A percentile compares a stretch with the other conserved stretches of the same genome.
phyloP scores from a whole-genome alignment of 2,113 vertebrate species.

The Holacanthus passer region DNA sequence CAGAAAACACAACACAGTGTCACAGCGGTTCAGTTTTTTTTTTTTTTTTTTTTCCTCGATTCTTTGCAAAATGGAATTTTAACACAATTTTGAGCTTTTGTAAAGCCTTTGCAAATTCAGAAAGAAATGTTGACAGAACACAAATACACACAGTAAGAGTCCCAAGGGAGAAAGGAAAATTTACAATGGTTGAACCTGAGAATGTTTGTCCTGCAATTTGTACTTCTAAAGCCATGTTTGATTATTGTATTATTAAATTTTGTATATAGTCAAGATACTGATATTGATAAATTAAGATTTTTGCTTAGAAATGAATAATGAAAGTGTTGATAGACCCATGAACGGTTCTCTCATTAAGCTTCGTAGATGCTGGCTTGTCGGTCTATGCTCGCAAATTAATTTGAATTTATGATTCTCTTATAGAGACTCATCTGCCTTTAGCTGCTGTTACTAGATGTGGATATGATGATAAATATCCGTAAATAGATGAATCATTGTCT shows the following conservation, averaged over 20 bases:
- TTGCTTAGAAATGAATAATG: neutral
- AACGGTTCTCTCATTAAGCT: constrained; percentile 1
- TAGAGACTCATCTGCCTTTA: constrained; percentile 14
- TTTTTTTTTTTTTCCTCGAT: neutral
- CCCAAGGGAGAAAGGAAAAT: neutral
- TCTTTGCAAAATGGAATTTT: neutral
- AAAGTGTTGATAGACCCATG: neutral
- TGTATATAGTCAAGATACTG: neutral
- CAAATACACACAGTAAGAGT: neutral
- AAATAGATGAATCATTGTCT: constrained; percentile 24
- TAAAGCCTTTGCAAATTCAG: neutral
- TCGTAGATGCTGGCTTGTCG: constrained; percentile 13
- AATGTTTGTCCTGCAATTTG: neutral
- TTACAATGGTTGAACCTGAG: neutral
- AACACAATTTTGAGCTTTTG: neutral
- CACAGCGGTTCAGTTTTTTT: neutral
- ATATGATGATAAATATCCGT: constrained; percentile 48
- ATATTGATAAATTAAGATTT: neutral
- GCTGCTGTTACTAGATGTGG: constrained; percentile 19
- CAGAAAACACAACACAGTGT: neutral
- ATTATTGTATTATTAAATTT: neutral
- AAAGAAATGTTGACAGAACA: neutral
- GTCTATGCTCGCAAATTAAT: constrained; percentile 18
- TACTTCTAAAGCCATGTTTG: neutral
- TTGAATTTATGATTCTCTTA: constrained; percentile 18